These are phyloP conservation scores for Dasysyrphus tricinctus DNA, from an alignment of 2,888 invertebrate genomes.

Conservation along the genomic window DNA sequence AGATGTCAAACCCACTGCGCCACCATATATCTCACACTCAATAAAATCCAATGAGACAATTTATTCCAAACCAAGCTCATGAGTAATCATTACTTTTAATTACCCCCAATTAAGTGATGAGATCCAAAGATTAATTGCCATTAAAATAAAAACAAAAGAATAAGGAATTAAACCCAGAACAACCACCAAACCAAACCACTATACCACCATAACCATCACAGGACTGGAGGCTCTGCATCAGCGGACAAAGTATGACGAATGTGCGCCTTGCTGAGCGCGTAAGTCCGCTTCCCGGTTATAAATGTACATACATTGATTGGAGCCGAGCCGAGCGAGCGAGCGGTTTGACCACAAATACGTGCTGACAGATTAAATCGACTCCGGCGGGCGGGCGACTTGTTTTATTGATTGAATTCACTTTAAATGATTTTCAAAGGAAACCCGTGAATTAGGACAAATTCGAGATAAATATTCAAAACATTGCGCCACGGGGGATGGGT, in stretches of 20 bases:
- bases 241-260: slow-evolving; percentile 53
- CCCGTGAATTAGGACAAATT: slow-evolving; percentile 74
- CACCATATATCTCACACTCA: slow-evolving; percentile 71
- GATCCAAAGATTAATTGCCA: slow-evolving; percentile 74
- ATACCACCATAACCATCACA: background rate
- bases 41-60: slow-evolving; percentile 69
- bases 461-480: slow-evolving; percentile 75
- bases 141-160: slow-evolving; percentile 51
- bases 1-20: slow-evolving; percentile 43
- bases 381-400: slow-evolving; percentile 49
- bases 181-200: background rate
- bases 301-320: slow-evolving; percentile 18
- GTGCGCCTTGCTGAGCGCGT: slow-evolving; percentile 41
- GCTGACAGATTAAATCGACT: slow-evolving; percentile 56
- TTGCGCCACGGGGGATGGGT: slow-evolving; percentile 67
- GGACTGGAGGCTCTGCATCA: background rate
- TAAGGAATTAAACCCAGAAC: background rate
- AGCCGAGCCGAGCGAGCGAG: slow-evolving; percentile 4
- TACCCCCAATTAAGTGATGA: slow-evolving; percentile 75
- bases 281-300: slow-evolving; percentile 25
- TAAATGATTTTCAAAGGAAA: slow-evolving; percentile 70
- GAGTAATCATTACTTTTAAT: slow-evolving; percentile 75
- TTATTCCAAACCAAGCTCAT: slow-evolving; percentile 63
- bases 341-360: slow-evolving; percentile 69
- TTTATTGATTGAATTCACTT: slow-evolving; percentile 72